Conservation (phyloP, 2,888 invertebrate genomes). For the Drosophila vallismaia region DNA sequence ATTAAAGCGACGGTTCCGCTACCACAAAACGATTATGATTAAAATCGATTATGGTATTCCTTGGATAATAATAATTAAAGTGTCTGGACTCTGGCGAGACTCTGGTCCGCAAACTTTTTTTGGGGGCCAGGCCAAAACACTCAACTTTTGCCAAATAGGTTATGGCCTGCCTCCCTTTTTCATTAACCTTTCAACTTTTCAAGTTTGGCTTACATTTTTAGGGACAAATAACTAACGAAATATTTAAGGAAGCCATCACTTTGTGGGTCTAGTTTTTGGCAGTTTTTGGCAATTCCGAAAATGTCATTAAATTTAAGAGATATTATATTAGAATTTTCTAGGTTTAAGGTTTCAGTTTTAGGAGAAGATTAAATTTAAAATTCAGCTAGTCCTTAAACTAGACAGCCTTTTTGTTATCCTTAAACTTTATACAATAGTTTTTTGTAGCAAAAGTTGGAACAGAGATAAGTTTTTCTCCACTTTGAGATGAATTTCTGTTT, state of each 20-base stretch:
- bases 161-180: not conserved
- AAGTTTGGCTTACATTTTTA: not conserved
- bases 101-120: slow-evolving; percentile 7
- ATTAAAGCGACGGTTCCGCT: slow-evolving; percentile 25
- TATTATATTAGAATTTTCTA: too few species aligned
- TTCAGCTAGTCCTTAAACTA: too few species aligned
- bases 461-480: not conserved
- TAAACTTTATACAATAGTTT: slow-evolving; percentile 4
- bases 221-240: not conserved
- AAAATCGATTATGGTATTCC: slow-evolving; percentile 25
- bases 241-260: not conserved
- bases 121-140: not conserved
- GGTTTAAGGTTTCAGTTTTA: too few species aligned
- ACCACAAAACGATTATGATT: slow-evolving; percentile 29
- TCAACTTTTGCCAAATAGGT: slow-evolving; percentile 2
- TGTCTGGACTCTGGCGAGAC: slow-evolving; percentile 25
- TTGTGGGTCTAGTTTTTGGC: too few species aligned
- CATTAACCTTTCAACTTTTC: slow-evolving; percentile 2
- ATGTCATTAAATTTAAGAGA: too few species aligned
- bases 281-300: too few species aligned
- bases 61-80: slow-evolving; percentile 31
- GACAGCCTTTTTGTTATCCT: not conserved
- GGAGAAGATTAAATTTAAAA: too few species aligned
- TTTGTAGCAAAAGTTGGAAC: not conserved
- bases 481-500: not conserved